phyloP scores from a whole-genome alignment of 1,140 invertebrate genomes.

The Nephila pilipes region DNA sequence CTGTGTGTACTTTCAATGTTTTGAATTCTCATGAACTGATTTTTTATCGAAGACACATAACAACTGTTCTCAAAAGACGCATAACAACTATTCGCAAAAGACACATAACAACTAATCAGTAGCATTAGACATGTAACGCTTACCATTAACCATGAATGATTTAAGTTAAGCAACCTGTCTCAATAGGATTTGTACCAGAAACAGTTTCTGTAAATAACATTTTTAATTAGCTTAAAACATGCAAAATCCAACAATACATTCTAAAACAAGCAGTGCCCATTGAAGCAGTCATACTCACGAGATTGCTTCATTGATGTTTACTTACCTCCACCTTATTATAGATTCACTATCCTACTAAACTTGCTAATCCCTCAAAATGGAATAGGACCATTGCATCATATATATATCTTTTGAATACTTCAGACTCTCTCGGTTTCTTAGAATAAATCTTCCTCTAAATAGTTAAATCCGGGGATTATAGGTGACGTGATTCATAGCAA shows the following conservation, averaged over 20 bases:
- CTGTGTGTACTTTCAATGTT: no score
- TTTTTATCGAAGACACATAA: no score
- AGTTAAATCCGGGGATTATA: slow-evolving; percentile 22
- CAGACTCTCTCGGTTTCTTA: neutral
- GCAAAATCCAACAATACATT: neutral
- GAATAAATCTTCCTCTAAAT: slow-evolving; percentile 10
- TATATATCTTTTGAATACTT: neutral
- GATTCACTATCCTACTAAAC: neutral
- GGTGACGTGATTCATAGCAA: slow-evolving; percentile 1
- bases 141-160: no score
- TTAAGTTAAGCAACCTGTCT: no score
- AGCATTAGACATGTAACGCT: no score
- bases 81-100: no score
- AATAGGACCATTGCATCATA: neutral
- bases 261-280: neutral
- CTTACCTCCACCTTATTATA: neutral
- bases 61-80: no score
- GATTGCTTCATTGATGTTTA: neutral
- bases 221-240: neutral
- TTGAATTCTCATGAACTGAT: no score
- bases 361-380: neutral
- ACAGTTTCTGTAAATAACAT: neutral
- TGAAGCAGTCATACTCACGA: neutral
- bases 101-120: no score
- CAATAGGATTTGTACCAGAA: neutral